A percentile compares a stretch with the other conserved stretches of the same genome.
phyloP scores from a whole-genome alignment of 2,113 vertebrate genomes.

The Lota lota region DNA sequence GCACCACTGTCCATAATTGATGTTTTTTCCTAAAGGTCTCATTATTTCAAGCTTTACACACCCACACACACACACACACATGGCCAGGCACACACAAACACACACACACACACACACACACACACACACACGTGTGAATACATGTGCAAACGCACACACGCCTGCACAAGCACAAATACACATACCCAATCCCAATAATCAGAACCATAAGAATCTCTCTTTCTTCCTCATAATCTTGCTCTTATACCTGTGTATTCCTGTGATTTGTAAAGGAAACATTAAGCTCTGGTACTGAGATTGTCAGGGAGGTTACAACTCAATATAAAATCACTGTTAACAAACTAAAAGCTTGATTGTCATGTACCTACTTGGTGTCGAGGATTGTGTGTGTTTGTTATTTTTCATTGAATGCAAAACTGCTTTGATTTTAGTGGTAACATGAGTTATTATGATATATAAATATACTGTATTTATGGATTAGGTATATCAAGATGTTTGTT shows the following conservation, averaged over 20 bases:
- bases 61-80: constrained; percentile 7
- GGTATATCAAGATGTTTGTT: constrained; percentile 43
- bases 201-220: not conserved
- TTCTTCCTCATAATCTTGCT: not conserved
- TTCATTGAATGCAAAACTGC: constrained; percentile 49
- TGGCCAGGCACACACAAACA: constrained; percentile 4
- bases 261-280: constrained; percentile 14
- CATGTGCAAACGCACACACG: constrained; percentile 4
- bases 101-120: constrained; percentile 12
- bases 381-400: constrained; percentile 30
- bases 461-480: constrained; percentile 63
- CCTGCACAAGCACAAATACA: constrained; percentile 3
- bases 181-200: constrained; percentile 8
- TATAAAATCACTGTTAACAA: constrained; percentile 54
- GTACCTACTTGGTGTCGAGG: constrained; percentile 45
- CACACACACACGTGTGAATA: constrained; percentile 14
- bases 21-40: constrained; percentile 48
- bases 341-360: constrained; percentile 22
- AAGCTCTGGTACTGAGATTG: constrained; percentile 37
- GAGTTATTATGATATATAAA: constrained; percentile 47
- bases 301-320: constrained; percentile 51
- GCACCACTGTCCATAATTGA: constrained; percentile 23
- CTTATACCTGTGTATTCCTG: constrained; percentile 12
- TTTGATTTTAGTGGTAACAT: constrained; percentile 63
- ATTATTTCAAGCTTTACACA: constrained; percentile 49